Evolutionary conservation across 2,888 invertebrate species (phyloP).

Genomic region (Agelastica alni): DNA sequence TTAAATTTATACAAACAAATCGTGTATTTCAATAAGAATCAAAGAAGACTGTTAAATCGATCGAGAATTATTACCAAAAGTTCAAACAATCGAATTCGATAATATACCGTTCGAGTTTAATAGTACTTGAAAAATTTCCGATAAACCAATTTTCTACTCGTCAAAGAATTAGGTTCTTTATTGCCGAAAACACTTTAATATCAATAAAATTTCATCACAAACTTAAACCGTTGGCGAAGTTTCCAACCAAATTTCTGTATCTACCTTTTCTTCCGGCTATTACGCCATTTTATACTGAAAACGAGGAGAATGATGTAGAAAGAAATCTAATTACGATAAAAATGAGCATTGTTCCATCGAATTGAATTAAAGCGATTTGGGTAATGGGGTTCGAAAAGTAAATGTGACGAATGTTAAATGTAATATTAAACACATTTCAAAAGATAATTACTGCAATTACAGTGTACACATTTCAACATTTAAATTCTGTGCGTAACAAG

Average conservation of each 20-base stretch:
- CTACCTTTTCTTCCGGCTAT: constrained; percentile 7
- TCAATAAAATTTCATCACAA: neutral
- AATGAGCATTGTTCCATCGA: constrained; percentile 1
- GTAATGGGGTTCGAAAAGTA: neutral
- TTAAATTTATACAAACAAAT: too few species aligned
- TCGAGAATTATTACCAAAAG: neutral
- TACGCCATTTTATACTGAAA: neutral
- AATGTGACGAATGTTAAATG: neutral
- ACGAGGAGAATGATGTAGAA: neutral
- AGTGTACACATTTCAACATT: too few species aligned
- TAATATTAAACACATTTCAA: neutral
- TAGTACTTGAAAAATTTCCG: neutral
- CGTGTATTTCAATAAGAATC: too few species aligned
- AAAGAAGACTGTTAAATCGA: too few species aligned
- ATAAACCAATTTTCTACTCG: neutral
- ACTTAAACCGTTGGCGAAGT: neutral
- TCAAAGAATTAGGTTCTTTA: neutral
- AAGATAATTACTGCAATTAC: too few species aligned
- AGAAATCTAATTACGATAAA: constrained; percentile 7
- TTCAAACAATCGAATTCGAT: neutral
- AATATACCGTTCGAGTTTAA: neutral
- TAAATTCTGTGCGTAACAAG: too few species aligned
- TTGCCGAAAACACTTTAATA: neutral
- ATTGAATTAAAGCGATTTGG: neutral
- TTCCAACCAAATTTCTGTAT: constrained; percentile 4